Conservation (phyloP, 2,797 vertebrate species). For the Rhinoraja longicauda region DNA sequence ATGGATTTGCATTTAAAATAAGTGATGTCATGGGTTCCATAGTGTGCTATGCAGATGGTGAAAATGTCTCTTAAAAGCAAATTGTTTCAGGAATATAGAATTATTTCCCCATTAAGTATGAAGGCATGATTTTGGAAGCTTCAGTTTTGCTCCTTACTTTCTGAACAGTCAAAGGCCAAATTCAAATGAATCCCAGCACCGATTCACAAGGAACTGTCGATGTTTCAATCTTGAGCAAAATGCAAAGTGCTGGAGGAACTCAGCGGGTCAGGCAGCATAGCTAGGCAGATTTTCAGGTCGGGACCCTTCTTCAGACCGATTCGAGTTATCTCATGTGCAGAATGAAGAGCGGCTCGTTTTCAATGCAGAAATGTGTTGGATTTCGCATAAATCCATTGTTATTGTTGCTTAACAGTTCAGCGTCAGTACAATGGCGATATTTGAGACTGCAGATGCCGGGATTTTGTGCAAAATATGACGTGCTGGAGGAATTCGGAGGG, state of each 20-base stretch:
- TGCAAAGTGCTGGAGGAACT: too few species aligned
- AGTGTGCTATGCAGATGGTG: background rate
- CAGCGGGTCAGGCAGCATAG: too few species aligned
- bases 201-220: too few species aligned
- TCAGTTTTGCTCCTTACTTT: background rate
- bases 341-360: background rate
- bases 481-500: too few species aligned
- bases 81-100: background rate
- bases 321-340: background rate
- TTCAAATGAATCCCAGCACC: background rate
- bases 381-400: background rate
- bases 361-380: background rate
- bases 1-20: background rate
- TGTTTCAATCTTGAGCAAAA: too few species aligned
- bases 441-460: too few species aligned
- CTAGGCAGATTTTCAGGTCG: too few species aligned
- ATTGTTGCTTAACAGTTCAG: background rate
- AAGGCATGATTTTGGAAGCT: background rate
- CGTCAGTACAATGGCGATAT: background rate
- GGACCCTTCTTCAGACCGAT: background rate
- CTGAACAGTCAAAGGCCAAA: background rate
- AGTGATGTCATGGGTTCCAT: background rate
- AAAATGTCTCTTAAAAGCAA: background rate
- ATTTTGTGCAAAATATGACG: too few species aligned
- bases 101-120: background rate